Conservation (phyloP, 1,140 invertebrate genomes). For the Onthophagus taurus region DNA sequence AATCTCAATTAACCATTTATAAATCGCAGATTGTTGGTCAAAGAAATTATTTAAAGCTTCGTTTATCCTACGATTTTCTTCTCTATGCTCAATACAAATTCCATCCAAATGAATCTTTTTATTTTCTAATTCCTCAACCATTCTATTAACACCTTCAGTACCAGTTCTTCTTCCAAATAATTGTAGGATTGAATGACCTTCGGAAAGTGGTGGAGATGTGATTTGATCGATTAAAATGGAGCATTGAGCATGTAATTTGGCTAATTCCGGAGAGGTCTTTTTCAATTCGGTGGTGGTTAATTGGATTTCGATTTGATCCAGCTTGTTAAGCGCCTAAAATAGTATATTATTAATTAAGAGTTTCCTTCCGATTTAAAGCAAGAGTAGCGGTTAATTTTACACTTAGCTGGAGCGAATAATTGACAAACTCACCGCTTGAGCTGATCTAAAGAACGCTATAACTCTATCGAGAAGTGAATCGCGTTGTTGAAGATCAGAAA, state of each 20-base stretch:
- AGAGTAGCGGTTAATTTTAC: neutral
- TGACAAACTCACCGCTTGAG: constrained; percentile 57
- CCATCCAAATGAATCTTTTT: constrained; percentile 57
- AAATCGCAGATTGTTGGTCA: constrained; percentile 58
- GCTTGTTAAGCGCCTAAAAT: constrained; percentile 56
- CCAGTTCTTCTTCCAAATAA: constrained; percentile 55
- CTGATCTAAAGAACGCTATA: constrained; percentile 64
- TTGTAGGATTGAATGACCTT: constrained; percentile 66
- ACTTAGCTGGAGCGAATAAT: neutral
- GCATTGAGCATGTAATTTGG: constrained; percentile 55
- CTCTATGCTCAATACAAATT: constrained; percentile 58
- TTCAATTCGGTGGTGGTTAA: constrained; percentile 56
- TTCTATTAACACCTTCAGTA: constrained; percentile 55
- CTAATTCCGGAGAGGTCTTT: constrained; percentile 52
- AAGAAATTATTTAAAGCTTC: constrained; percentile 59
- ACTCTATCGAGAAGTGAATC: constrained; percentile 57
- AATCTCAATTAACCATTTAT: constrained; percentile 61
- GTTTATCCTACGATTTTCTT: constrained; percentile 61
- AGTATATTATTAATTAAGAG: too few species aligned
- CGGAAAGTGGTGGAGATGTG: constrained; percentile 51
- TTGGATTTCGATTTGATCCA: constrained; percentile 71
- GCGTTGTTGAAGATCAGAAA: constrained; percentile 60
- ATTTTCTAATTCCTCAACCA: constrained; percentile 65
- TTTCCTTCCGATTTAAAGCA: too few species aligned
- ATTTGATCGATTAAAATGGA: constrained; percentile 55